These are phyloP conservation scores for Alviniconcha marisindica DNA, from an alignment of 1,140 invertebrate genomes.

Conservation along the genomic window DNA sequence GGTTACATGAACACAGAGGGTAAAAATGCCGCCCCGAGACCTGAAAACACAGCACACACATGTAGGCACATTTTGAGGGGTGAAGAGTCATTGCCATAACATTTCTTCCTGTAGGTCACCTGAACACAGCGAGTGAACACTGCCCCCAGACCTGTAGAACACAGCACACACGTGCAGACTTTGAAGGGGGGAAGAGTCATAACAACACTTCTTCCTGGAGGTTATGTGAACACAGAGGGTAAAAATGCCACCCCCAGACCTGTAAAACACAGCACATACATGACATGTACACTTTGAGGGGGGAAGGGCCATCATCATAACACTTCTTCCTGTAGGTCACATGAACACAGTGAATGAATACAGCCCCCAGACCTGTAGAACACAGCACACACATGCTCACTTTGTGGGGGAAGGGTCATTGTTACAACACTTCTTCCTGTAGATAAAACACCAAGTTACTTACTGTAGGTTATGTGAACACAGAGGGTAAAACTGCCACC, in stretches of 20 bases:
- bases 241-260: slow-evolving; percentile 55
- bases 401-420: slow-evolving; percentile 40
- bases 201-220: slow-evolving; percentile 50
- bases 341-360: slow-evolving; percentile 55
- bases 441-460: too few species aligned
- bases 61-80: too few species aligned
- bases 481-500: slow-evolving; percentile 54
- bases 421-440: slow-evolving; percentile 46
- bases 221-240: slow-evolving; percentile 57
- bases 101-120: too few species aligned
- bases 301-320: slow-evolving; percentile 42
- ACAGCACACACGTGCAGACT: slow-evolving; percentile 23
- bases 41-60: too few species aligned
- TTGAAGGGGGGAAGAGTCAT: slow-evolving; percentile 41
- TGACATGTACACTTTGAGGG: slow-evolving; percentile 58
- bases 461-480: slow-evolving; percentile 61
- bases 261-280: slow-evolving; percentile 57
- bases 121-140: slow-evolving; percentile 55
- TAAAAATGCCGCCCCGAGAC: too few species aligned
- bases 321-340: slow-evolving; percentile 50
- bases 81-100: too few species aligned
- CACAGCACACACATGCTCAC: slow-evolving; percentile 22
- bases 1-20: too few species aligned
- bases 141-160: slow-evolving; percentile 56
- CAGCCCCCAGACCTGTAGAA: slow-evolving; percentile 56